These are phyloP conservation scores for Eremobia ochroleuca DNA, from an alignment of 2,888 invertebrate genomes.

Conservation along the genomic window DNA sequence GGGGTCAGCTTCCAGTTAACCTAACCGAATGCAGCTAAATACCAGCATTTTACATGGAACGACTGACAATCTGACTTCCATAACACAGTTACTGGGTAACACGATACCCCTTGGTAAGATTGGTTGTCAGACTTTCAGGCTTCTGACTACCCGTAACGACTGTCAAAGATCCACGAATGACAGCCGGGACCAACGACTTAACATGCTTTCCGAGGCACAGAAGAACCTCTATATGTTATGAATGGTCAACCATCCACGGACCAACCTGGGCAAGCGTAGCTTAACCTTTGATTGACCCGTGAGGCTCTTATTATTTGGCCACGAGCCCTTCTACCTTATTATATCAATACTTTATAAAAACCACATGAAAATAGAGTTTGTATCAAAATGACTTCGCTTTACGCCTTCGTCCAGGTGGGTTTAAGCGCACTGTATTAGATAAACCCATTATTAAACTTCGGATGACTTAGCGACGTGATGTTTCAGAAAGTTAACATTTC, in stretches of 20 bases:
- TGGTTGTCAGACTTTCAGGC: neutral
- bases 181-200: neutral
- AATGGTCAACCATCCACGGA: neutral
- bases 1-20: neutral
- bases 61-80: neutral
- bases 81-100: neutral
- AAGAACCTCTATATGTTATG: neutral
- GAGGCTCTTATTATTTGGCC: neutral
- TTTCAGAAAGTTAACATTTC: slow-evolving; percentile 30
- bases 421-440: slow-evolving; percentile 4
- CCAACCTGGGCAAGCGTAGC: neutral
- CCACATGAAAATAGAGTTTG: too few relatives aligned
- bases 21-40: neutral
- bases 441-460: neutral
- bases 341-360: neutral
- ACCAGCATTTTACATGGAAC: neutral
- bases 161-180: neutral
- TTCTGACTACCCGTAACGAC: neutral
- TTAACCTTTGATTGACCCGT: neutral
- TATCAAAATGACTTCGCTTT: neutral
- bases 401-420: neutral
- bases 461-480: slow-evolving; percentile 25
- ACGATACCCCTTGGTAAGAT: neutral
- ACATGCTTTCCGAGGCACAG: neutral
- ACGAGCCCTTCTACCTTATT: neutral